Base-by-base conservation (phyloP, 1,140 invertebrate genomes). In the Dendrolimus kikuchii region DNA sequence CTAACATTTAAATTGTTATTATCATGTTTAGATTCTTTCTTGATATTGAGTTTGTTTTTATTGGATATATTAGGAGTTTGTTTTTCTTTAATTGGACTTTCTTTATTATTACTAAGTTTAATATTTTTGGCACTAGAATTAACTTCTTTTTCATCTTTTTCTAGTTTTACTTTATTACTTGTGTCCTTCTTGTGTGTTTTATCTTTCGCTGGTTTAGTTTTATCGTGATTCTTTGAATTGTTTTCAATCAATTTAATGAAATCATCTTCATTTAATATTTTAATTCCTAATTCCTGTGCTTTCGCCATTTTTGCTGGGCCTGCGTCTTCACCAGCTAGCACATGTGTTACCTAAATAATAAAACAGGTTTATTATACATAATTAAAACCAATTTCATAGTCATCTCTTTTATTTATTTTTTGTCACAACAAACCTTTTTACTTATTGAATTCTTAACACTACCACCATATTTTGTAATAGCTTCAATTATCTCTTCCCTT, bases 231-330 rank as follows among this genome's bases (percentile, higher is more conserved):
- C 23, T 41, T 47, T 44, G 48, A 47, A 38, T 39, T 53, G 7
- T 52, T 42, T 36, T 52, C 49, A 53, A 98, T 95, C 67, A 98
- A 81, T 64, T 96, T 90, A 7, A 98, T 86, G 5, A 98, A 90
- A 36, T 92, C 93, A 88, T 98, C 95, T 88, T 98, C 96, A 65
- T 89, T 91, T 44, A 97, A 88, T 59, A 93, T 89, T 71, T 90
- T 91, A 6, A 94, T 93, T 7, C 90, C 89, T 10, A 93, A 85
- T 65, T 90, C 90, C 64, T 90, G 80, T 4, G 95, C 95, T 83
- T 97, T 97, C 0, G 89, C 86, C 23, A 96, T 71, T 90, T 98
- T 98, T 39, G 93, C 88, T 42, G 93, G 93, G 1, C 97, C 96
- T 47, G 95, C 86, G 57, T 97, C 93, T 53, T 95, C 92, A 2